These are phyloP conservation scores for Hycleus cichorii DNA, from an alignment of 1,140 invertebrate genomes.

Conservation along the genomic window DNA sequence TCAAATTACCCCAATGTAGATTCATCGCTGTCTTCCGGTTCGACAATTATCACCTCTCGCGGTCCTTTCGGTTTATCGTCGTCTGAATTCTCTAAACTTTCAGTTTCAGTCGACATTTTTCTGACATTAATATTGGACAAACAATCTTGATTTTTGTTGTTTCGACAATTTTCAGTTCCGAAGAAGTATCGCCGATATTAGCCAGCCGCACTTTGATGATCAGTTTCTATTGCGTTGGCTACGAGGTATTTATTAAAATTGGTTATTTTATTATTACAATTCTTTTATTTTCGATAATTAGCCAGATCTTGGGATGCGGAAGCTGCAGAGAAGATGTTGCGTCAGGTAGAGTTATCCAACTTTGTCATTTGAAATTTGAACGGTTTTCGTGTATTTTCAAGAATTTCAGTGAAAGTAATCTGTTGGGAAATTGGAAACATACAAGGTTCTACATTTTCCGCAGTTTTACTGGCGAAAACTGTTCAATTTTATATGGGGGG, in stretches of 20 bases:
- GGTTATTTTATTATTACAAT: neutral
- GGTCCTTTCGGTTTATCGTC: constrained; percentile 22
- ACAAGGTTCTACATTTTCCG: too few species aligned
- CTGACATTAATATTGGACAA: neutral
- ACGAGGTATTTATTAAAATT: constrained; percentile 60
- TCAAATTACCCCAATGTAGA: constrained; percentile 30
- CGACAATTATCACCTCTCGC: constrained; percentile 35
- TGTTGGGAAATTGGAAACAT: too few species aligned
- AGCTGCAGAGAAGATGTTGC: constrained; percentile 78
- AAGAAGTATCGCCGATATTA: constrained; percentile 54
- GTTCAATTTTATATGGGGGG: too few species aligned
- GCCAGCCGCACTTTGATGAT: constrained; percentile 68
- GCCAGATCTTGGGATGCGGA: constrained; percentile 74
- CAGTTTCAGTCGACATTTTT: constrained; percentile 2
- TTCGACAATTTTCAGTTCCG: constrained; percentile 57
- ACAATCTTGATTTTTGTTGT: neutral
- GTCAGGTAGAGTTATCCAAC: constrained; percentile 50
- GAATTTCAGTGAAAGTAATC: too few species aligned
- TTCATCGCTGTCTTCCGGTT: constrained; percentile 35
- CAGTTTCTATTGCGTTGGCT: constrained; percentile 73
- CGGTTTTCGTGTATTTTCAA: too few species aligned
- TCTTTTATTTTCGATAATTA: constrained; percentile 42
- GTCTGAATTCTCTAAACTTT: constrained; percentile 9
- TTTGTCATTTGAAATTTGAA: too few species aligned
- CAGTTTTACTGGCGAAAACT: too few species aligned